Percentiles rank a stretch among this genome's conserved stretches.
Conservation (phyloP, 2,113 vertebrate species). For the Psilopogon haemacephalus region DNA sequence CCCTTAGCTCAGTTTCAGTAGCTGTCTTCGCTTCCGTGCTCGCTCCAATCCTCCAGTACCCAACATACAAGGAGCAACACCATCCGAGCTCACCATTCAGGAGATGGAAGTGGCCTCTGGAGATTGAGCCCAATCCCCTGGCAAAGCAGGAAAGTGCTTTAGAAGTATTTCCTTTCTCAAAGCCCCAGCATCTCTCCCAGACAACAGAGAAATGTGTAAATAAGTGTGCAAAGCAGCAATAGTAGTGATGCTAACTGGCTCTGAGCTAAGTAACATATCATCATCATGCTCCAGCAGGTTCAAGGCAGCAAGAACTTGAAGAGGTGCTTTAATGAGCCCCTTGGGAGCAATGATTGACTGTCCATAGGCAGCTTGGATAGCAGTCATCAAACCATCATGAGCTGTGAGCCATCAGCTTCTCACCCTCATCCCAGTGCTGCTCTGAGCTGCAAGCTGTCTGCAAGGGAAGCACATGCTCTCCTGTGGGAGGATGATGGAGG, state of each 20-base stretch:
- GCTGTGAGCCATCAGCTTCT: neutral
- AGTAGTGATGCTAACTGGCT: neutral
- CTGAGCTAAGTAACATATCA: neutral
- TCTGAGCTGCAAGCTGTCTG: neutral
- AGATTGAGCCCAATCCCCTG: too few relatives aligned
- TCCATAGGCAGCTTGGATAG: neutral
- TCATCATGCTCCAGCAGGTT: rapidly evolving
- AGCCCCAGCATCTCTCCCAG: neutral
- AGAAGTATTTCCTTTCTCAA: neutral
- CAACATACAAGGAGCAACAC: rapidly evolving
- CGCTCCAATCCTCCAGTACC: neutral
- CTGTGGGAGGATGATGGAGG: neutral
- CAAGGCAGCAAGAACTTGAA: neutral
- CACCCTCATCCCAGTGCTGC: neutral
- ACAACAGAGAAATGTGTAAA: neutral
- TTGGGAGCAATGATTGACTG: neutral
- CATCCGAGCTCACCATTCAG: neutral
- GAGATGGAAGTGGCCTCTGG: too few relatives aligned
- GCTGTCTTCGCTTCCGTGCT: neutral
- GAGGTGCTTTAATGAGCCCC: neutral
- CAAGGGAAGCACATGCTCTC: neutral
- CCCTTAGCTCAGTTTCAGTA: neutral
- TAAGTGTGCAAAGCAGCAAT: neutral
- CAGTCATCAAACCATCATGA: neutral
- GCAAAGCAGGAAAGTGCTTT: too few relatives aligned